A percentile compares a stretch with the other conserved stretches of the same genome.
These are phyloP conservation scores for Diabrotica undecimpunctata DNA, from an alignment of 1,140 invertebrate species.

Conservation along the genomic window DNA sequence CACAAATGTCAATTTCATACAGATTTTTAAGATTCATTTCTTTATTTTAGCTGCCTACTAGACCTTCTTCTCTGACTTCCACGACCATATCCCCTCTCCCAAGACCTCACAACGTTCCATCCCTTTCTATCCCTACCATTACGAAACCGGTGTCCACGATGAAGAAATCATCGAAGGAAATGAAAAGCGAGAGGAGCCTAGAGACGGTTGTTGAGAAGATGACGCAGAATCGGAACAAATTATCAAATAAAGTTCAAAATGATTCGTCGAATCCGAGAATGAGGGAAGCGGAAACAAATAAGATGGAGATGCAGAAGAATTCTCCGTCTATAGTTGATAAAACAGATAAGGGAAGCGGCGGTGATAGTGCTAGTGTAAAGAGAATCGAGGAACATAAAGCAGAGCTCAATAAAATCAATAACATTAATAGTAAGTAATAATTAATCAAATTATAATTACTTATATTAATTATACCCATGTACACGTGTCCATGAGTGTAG, in stretches of 20 bases:
- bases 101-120: slow-evolving; percentile 8
- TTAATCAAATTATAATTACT: too few species aligned
- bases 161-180: slow-evolving; percentile 30
- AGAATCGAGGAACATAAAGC: neutral
- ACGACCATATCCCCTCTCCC: slow-evolving; percentile 10
- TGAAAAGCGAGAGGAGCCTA: slow-evolving; percentile 44
- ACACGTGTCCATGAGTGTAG: too few species aligned
- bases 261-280: slow-evolving; percentile 7
- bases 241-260: slow-evolving; percentile 10
- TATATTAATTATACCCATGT: too few species aligned
- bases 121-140: slow-evolving; percentile 4
- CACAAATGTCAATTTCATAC: too few species aligned
- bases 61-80: slow-evolving; percentile 5
- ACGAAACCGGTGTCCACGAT: slow-evolving; percentile 17
- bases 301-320: slow-evolving; percentile 6
- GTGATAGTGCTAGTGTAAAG: neutral
- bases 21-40: neutral
- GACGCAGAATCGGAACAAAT: slow-evolving; percentile 35
- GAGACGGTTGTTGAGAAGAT: slow-evolving; percentile 44
- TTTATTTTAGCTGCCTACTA: slow-evolving; percentile 7
- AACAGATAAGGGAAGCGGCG: neutral
- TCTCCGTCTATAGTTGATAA: neutral
- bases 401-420: neutral
- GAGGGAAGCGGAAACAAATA: slow-evolving; percentile 3
- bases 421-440: neutral